These are phyloP conservation scores for Hedychridium roseum DNA, from an alignment of 2,888 invertebrate species.

Conservation along the genomic window DNA sequence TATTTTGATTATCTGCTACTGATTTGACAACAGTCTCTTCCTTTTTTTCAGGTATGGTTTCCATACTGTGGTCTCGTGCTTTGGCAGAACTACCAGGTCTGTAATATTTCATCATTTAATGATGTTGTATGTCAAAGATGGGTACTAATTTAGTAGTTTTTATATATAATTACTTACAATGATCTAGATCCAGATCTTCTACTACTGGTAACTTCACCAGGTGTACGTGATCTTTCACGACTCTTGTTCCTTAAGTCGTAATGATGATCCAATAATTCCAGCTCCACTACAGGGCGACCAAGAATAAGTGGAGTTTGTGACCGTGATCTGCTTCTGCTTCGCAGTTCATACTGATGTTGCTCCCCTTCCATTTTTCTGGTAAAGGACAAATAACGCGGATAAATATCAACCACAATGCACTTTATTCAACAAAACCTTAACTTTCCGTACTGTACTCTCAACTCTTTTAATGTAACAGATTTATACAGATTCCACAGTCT, in stretches of 20 bases:
- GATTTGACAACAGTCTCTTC: constrained; percentile 35
- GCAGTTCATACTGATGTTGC: constrained; percentile 54
- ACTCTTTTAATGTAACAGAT: neutral
- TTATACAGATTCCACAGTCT: neutral
- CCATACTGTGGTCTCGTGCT: constrained; percentile 44
- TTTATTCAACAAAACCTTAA: too few species aligned
- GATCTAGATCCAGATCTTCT: constrained; percentile 49
- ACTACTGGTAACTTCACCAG: constrained; percentile 49
- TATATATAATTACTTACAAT: constrained; percentile 33
- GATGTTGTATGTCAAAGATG: neutral
- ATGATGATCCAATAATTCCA: constrained; percentile 47
- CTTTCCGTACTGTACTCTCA: too few species aligned
- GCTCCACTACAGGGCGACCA: constrained; percentile 33
- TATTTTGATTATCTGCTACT: constrained; percentile 27
- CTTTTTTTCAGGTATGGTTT: constrained; percentile 42
- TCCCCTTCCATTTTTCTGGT: constrained; percentile 51
- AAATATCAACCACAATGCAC: too few species aligned
- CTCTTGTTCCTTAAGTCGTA: constrained; percentile 53
- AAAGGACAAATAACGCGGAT: neutral
- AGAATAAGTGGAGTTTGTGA: constrained; percentile 55
- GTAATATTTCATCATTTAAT: constrained; percentile 3
- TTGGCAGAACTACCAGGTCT: constrained; percentile 43
- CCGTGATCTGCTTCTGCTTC: constrained; percentile 57
- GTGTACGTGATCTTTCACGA: constrained; percentile 56
- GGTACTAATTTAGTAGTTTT: neutral